These are phyloP conservation scores for Tretioscincus oriximinensis DNA, from an alignment of 2,113 vertebrate genomes.

Conservation along the genomic window DNA sequence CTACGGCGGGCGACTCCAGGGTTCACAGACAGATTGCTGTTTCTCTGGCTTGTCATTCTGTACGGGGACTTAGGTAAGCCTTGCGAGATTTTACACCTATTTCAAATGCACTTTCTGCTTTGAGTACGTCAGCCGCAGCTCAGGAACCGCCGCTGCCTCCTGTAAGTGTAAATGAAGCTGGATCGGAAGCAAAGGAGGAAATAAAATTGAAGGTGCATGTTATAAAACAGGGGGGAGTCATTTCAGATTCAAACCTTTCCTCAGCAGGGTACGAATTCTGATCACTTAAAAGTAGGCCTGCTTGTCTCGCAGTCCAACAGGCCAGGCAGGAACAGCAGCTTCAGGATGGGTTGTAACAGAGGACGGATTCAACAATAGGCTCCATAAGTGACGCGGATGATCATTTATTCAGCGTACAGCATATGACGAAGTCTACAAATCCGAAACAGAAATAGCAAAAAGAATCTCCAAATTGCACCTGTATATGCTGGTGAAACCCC, in stretches of 20 bases:
- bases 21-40: constrained; percentile 37
- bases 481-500: too few species aligned
- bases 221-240: constrained; percentile 35
- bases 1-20: constrained; percentile 3
- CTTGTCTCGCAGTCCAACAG: neutral
- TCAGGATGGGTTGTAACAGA: too few species aligned
- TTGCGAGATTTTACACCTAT: constrained; percentile 29
- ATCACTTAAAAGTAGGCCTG: neutral
- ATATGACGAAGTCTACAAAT: too few species aligned
- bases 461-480: too few species aligned
- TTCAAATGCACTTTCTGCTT: constrained; percentile 48
- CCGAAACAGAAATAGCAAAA: too few species aligned
- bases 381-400: too few species aligned
- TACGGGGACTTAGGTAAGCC: constrained; percentile 23
- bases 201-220: neutral
- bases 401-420: too few species aligned
- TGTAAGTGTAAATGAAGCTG: constrained; percentile 37
- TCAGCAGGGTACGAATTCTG: neutral
- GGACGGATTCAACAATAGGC: neutral
- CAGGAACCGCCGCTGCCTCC: constrained; percentile 36
- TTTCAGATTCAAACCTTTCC: constrained; percentile 21
- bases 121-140: constrained; percentile 45
- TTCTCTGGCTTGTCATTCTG: constrained; percentile 32
- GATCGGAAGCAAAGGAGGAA: constrained; percentile 45
- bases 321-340: neutral